Evolutionary conservation across 2,113 vertebrate genomes (phyloP), one percentile per base, ranked within the genome.

Genomic region (Grallaria varia): DNA sequence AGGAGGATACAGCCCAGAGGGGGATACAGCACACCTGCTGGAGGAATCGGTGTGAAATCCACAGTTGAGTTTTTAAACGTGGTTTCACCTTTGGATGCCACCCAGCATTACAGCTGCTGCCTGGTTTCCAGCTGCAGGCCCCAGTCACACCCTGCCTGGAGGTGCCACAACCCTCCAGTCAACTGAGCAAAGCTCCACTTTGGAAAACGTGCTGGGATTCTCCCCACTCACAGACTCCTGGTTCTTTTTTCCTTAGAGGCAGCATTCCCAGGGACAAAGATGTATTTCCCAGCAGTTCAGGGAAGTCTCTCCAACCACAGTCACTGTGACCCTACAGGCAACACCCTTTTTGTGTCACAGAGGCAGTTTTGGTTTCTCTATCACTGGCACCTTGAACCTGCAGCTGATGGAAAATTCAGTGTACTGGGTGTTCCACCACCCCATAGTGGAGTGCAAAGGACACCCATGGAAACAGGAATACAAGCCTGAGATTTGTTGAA

Each of bases 371-470:
- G 67, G 76, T 79, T 83, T n/a, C n/a, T n/a, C 0, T 69, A 66
- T 84, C 73, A 56, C 33, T 17, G 78, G 27, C 77, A 95, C 82
- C 85, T 72, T 67, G 73, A 80, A 47, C 78, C 63, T 60, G 37
- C 77, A 76, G 37, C 37, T 84, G 47, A 63, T 67, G 59, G 58
- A 67, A 62, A 64, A 59, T 9, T 23, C 16, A 16, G 27, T 19
- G 37, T 10, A 37, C 40, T 23, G 21, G 39, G 52, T 47, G 35
- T 81, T 82, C 50, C 33, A 59, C 39, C 24, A 86, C 35, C 19
- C n/a, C 6, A 0, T 17, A 25, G 31, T 3, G 50, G 63, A 30
- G 35, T 71, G 62, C 76, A 93, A 81, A 91, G 77, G 73, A 60
- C 53, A 40, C 47, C 27, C 59, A 22, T 2, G 9, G 44, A 56